These are phyloP conservation scores for Pseudopodoces humilis DNA, from an alignment of 2,113 vertebrate genomes.

Conservation along the genomic window DNA sequence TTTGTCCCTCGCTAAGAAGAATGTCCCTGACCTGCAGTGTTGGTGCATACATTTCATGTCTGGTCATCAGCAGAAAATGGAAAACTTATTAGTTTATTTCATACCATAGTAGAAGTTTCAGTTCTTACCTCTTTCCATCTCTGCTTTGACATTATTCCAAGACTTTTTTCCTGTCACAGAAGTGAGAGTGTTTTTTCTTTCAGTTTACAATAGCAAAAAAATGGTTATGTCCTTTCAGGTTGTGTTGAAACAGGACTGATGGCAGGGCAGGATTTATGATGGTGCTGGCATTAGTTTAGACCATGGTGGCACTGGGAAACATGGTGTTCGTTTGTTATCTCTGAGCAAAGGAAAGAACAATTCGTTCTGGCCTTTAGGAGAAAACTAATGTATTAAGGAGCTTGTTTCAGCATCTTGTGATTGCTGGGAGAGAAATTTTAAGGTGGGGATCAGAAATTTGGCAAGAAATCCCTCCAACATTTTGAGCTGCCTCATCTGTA, in stretches of 20 bases:
- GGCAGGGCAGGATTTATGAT: background rate
- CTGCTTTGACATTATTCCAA: background rate
- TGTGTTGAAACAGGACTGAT: background rate
- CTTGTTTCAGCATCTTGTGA: background rate
- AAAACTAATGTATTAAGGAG: background rate
- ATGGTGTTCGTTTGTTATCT: background rate
- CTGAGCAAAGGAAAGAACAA: background rate
- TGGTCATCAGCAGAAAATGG: background rate
- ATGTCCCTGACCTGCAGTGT: background rate
- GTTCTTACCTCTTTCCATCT: background rate
- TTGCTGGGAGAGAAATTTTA: background rate
- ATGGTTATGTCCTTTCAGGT: background rate
- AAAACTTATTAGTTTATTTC: background rate
- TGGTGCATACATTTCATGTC: background rate
- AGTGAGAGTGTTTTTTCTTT: background rate
- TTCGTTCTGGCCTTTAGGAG: background rate
- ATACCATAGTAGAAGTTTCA: background rate
- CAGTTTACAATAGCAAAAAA: background rate
- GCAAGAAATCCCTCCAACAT: background rate
- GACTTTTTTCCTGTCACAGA: background rate
- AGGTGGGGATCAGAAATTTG: background rate
- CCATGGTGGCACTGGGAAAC: background rate
- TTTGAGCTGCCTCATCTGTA: background rate
- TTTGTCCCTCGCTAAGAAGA: background rate
- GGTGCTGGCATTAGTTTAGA: background rate